phyloP scores from a whole-genome alignment of 2,888 invertebrate genomes.

The Drosophila prostipennis region DNA sequence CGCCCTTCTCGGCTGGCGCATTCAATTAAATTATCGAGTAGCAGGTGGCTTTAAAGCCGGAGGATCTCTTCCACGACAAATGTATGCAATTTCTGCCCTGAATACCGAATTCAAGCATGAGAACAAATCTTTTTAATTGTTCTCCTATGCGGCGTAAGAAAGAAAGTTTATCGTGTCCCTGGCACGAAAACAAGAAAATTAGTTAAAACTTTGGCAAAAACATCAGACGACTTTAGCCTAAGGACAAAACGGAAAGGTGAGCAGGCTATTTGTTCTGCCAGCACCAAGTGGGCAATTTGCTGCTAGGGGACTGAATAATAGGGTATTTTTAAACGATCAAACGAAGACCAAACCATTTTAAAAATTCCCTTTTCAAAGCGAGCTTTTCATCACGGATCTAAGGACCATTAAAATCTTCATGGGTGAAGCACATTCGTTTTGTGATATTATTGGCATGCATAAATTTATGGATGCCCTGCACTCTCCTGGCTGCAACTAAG shows the following conservation, averaged over 20 bases:
- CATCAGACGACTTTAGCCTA: conserved; percentile 49
- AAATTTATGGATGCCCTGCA: conserved; percentile 4
- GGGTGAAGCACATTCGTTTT: not conserved
- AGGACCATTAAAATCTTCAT: conserved; percentile 13
- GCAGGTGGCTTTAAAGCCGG: conserved; percentile 52
- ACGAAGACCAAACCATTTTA: conserved; percentile 12
- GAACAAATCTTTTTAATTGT: conserved; percentile 70
- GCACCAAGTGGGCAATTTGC: not conserved
- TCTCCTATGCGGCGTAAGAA: conserved; percentile 38
- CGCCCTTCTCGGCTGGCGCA: conserved; percentile 49
- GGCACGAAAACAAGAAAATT: conserved; percentile 69
- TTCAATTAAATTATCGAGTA: conserved; percentile 69
- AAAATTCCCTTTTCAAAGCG: not conserved
- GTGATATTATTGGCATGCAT: conserved; percentile 20
- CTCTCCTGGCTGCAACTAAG: conserved; percentile 30
- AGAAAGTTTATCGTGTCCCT: conserved; percentile 54
- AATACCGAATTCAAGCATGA: conserved; percentile 34
- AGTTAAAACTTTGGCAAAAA: conserved; percentile 69
- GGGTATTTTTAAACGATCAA: not conserved
- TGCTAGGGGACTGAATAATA: not conserved
- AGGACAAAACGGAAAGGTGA: conserved; percentile 6
- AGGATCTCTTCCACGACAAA: conserved; percentile 12
- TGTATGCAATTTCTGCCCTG: conserved; percentile 6
- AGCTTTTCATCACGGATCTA: not conserved
- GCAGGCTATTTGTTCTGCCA: conserved; percentile 5